Base-by-base conservation (phyloP, 2,797 vertebrate genomes). In the Choloepus didactylus region DNA sequence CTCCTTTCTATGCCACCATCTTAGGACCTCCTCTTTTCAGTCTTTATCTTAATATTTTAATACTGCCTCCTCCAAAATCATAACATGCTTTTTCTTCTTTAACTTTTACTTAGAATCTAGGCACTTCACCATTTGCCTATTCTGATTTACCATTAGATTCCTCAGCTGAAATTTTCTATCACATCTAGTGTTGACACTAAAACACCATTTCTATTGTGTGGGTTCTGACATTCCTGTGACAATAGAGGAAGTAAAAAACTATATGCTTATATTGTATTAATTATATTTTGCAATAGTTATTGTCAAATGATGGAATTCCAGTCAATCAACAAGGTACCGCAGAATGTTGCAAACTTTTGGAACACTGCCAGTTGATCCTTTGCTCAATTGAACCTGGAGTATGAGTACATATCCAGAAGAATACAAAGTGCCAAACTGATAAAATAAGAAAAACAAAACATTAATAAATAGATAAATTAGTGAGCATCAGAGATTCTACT, bases 381-480 rank as follows among this genome's bases (percentile, higher is more conserved):
- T 89, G 82, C 38, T 93, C 83, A 89, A 72, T 93, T 93, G 75
- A 95, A 60, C 51, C 66, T 91, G 25, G 60, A 87, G 70, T 92
- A 92, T 94, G 93, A 80, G 23, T 35, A 79, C 75, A 76, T 59
- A 80, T 84, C 41, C 62, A 89, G 83, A 90, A 91, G 86, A 96
- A 92, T 77, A 73, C 16, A 87, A 96, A 84, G 35, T 70, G 62
- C 90, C 72, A 95, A 84, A 91, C 95, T 95, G 51, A 84, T 91
- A 77, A 77, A 93, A 85, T 73, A 84, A 81, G 44, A 87, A 92
- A 95, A 93, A 56, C 67, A 90, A 94, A 93, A 93, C 9, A 80
- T 66, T 7, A 92, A 75, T 35, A 94, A 95, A 38, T 76, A 91
- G 84, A 54, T 44, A 44, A 44, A 44, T 44, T 5, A 44, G 41